These are phyloP conservation scores for Cyphomyrus discorhynchus DNA, from an alignment of 2,113 vertebrate species.

Conservation along the genomic window DNA sequence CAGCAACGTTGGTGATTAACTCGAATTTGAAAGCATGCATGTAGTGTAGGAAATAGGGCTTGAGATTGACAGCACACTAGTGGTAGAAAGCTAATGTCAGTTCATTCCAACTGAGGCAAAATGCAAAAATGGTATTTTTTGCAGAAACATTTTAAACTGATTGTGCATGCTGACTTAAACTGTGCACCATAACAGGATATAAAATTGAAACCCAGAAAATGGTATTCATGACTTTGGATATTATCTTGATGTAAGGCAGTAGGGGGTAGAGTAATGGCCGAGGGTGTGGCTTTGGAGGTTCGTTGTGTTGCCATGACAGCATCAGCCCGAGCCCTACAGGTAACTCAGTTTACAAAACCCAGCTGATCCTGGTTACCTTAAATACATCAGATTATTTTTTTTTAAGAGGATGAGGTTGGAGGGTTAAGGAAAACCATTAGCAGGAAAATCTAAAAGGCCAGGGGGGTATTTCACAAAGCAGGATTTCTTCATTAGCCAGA, in stretches of 20 bases:
- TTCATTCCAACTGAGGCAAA: neutral
- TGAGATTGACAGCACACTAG: neutral
- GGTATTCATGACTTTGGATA: constrained; percentile 16
- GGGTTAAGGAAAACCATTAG: neutral
- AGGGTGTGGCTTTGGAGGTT: neutral
- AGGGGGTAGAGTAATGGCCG: neutral
- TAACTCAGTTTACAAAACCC: neutral
- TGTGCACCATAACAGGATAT: neutral
- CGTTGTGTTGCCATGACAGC: neutral
- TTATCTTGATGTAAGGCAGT: neutral
- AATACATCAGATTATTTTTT: neutral
- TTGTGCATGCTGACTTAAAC: constrained; percentile 1
- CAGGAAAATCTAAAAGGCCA: neutral
- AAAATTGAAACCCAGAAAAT: constrained; percentile 16
- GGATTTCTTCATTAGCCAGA: neutral
- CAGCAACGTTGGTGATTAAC: neutral
- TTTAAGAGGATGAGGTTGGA: neutral
- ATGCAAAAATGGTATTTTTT: neutral
- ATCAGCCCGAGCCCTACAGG: neutral
- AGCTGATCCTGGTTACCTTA: neutral
- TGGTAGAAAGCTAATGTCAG: neutral
- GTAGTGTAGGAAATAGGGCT: neutral
- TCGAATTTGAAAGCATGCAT: neutral
- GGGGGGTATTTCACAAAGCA: neutral
- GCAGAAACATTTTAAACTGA: neutral